Evolutionary conservation across 2,113 vertebrate genomes (phyloP).

Genomic region (Poecile atricapillus): DNA sequence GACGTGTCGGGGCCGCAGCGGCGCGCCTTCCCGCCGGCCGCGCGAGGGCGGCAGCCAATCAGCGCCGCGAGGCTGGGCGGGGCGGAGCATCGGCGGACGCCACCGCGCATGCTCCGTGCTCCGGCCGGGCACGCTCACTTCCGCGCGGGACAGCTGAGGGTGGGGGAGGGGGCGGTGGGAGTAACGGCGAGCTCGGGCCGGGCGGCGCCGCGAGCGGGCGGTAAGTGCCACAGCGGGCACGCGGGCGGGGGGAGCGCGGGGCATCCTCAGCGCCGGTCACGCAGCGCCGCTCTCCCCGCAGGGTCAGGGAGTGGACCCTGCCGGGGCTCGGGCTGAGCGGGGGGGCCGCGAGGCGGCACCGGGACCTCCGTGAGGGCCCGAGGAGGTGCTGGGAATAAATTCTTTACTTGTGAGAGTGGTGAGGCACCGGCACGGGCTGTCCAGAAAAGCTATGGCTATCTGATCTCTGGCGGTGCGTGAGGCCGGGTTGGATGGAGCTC

Average conservation of each 20-base stretch:
- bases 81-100: accelerated
- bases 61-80: accelerated
- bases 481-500: not conserved
- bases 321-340: not conserved
- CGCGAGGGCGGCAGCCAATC: not conserved
- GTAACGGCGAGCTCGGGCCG: accelerated
- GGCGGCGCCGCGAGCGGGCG: not conserved
- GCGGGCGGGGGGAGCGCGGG: not conserved
- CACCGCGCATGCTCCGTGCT: not conserved
- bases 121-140: not conserved
- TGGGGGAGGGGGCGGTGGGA: too few relatives aligned
- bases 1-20: not conserved
- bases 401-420: too few relatives aligned
- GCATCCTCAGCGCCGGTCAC: too few relatives aligned
- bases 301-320: not conserved
- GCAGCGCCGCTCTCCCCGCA: accelerated
- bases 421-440: not conserved
- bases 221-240: not conserved
- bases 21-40: accelerated
- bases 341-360: not conserved
- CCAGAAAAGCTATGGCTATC: not conserved
- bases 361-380: not conserved
- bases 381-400: accelerated
- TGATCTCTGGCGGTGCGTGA: not conserved
- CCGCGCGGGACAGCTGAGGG: not conserved